Evolutionary conservation across 2,797 vertebrate species (phyloP).

Genomic region (Danio albolineatus): DNA sequence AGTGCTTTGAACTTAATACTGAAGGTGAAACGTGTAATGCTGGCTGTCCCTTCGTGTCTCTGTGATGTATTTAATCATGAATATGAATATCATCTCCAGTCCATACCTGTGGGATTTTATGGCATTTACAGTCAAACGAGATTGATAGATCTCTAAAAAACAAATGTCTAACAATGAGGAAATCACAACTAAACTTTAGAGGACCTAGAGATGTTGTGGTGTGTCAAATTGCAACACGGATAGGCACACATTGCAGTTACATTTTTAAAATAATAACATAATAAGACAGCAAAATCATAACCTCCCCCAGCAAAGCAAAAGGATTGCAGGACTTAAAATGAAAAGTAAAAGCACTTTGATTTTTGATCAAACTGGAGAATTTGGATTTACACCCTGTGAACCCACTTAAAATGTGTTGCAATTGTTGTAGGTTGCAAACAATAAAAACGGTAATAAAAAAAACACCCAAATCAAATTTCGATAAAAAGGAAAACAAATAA

Average conservation of each 20-base stretch:
- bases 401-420: not conserved
- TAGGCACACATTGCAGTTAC: slow-evolving; percentile 52
- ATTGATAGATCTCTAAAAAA: slow-evolving; percentile 22
- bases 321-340: not conserved
- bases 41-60: slow-evolving; percentile 27
- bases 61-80: slow-evolving; percentile 13
- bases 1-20: slow-evolving; percentile 44
- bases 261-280: slow-evolving; percentile 18
- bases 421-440: not conserved
- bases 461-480: not conserved
- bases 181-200: slow-evolving; percentile 9
- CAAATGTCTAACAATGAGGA: not conserved
- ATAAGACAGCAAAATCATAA: slow-evolving; percentile 16
- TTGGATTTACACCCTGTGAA: not conserved
- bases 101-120: slow-evolving; percentile 31
- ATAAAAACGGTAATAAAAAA: not conserved
- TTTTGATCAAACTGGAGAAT: slow-evolving; percentile 6
- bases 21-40: slow-evolving; percentile 21
- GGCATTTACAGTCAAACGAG: slow-evolving; percentile 22
- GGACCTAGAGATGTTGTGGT: slow-evolving; percentile 40
- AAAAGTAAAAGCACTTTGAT: slow-evolving; percentile 32
- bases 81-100: slow-evolving; percentile 18
- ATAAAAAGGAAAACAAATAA: slow-evolving; percentile 4
- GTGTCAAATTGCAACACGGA: slow-evolving; percentile 45
- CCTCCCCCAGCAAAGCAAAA: not conserved